Evolutionary conservation across 1,140 invertebrate genomes (phyloP), one percentile per base, ranked within the genome.

Genomic region (Drosophila punjabiensis): DNA sequence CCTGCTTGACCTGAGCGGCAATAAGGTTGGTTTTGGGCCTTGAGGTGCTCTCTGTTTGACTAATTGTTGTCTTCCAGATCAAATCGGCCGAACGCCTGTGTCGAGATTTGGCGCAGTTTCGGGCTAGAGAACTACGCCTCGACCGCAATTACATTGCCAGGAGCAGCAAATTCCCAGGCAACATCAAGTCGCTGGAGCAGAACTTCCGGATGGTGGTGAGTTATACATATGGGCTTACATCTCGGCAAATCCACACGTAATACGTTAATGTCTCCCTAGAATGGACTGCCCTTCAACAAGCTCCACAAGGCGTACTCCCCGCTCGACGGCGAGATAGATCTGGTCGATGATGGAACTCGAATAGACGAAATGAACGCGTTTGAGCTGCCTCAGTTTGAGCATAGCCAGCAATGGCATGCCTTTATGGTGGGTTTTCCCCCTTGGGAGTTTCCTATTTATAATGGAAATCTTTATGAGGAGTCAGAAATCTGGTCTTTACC

Each of bases 371-470:
- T 53, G 11, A 90, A 87, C 35, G 84, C 69, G 39, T 35, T 13
- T 8, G 53, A 30, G 5, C 6, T 92, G 33, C 20, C 20, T 0
- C 47, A 75, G 28, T 92, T 87, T 30, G 68, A 63, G 37, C 18
- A 75, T 10, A 92, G 91, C 45, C 32, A 58, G 18, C 58, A 82
- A 9, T 92, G 91, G 91, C 91, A 92, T 78, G 85, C 88, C 9
- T 77, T 91, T 47, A n/a, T 84, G 81, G 91, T 92, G 56, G 30
- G 52, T 43, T 35, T 24, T 32, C 20, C 16, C 24, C 14, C 28
- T 11, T 5, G 16, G 28, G 7, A 43, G 20, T 10, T 8, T 4
- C 5, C 0, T 16, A 20, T 16, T 50, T 16, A 30, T 30, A n/a
- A n/a, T 2, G n/a, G 24, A 14, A 6, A 24, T 39, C 50, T 7